Evolutionary conservation across 2,888 invertebrate genomes (phyloP).

Genomic region (Neocrepidodera transversa): DNA sequence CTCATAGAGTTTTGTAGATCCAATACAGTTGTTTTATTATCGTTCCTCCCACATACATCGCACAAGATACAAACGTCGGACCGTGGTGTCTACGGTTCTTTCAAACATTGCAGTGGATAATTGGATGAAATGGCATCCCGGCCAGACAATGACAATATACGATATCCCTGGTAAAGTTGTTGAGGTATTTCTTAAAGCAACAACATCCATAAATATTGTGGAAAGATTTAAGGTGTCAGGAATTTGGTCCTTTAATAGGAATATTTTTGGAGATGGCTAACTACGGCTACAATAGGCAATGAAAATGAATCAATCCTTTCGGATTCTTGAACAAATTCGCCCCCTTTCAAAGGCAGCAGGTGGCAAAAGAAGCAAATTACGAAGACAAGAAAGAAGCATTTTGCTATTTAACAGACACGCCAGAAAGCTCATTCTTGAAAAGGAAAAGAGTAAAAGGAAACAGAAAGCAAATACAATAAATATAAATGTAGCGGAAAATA

Average conservation of each 20-base stretch:
- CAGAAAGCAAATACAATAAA: too few species aligned
- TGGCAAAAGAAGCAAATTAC: too few species aligned
- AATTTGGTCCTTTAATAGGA: slow-evolving; percentile 7
- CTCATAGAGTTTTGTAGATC: neutral
- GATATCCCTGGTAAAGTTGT: slow-evolving; percentile 12
- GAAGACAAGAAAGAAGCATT: too few species aligned
- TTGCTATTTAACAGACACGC: too few species aligned
- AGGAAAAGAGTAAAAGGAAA: neutral
- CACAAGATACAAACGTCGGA: slow-evolving; percentile 17
- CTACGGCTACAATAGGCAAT: neutral
- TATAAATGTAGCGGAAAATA: neutral
- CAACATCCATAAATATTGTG: slow-evolving; percentile 7
- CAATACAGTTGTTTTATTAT: neutral
- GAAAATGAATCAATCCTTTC: too few species aligned
- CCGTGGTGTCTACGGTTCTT: too few species aligned
- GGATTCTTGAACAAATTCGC: too few species aligned
- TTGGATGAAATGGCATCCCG: slow-evolving; percentile 26
- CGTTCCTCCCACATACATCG: slow-evolving; percentile 7
- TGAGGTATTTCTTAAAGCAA: slow-evolving; percentile 9
- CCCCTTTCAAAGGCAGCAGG: too few species aligned
- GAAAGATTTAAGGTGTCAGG: slow-evolving; percentile 2
- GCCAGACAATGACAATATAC: slow-evolving; percentile 23
- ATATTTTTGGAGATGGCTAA: neutral
- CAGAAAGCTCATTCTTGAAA: too few species aligned
- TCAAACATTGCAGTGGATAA: slow-evolving; percentile 16